Evolutionary conservation across 2,113 vertebrate genomes (phyloP).

Genomic region (Bubo scandiacus): DNA sequence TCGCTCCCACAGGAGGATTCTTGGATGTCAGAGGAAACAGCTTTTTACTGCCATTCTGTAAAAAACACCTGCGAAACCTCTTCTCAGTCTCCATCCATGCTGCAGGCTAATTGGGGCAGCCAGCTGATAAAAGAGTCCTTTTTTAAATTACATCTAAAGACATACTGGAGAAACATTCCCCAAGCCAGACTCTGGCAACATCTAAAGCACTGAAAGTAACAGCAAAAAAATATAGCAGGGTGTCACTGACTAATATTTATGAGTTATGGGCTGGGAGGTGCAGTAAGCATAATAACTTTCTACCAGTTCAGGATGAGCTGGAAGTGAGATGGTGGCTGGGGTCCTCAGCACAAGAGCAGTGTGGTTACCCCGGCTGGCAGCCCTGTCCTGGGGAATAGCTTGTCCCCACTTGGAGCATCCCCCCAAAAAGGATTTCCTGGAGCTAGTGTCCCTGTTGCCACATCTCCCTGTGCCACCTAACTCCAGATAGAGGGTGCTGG

Average conservation of each 20-base stretch:
- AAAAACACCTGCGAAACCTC: neutral
- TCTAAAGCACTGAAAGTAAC: neutral
- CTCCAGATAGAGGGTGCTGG: neutral
- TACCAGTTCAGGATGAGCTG: neutral
- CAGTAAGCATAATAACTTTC: neutral
- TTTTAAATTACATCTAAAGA: neutral
- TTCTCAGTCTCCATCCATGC: accelerated
- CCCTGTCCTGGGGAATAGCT: neutral
- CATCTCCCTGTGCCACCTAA: neutral
- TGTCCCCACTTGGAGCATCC: accelerated
- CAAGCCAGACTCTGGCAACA: neutral
- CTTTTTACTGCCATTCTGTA: neutral
- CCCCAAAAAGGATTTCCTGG: neutral
- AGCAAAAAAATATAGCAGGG: neutral
- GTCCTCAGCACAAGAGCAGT: neutral
- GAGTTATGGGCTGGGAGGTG: neutral
- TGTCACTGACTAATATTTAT: neutral
- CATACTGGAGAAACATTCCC: neutral
- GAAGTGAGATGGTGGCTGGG: neutral
- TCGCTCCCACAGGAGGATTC: neutral
- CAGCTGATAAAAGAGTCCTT: neutral
- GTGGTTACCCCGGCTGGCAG: neutral
- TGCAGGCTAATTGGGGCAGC: neutral
- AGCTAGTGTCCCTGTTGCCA: neutral
- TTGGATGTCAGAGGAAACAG: neutral